Conservation (phyloP, 1,140 invertebrate species). For the Acyrthosiphon pisum region DNA sequence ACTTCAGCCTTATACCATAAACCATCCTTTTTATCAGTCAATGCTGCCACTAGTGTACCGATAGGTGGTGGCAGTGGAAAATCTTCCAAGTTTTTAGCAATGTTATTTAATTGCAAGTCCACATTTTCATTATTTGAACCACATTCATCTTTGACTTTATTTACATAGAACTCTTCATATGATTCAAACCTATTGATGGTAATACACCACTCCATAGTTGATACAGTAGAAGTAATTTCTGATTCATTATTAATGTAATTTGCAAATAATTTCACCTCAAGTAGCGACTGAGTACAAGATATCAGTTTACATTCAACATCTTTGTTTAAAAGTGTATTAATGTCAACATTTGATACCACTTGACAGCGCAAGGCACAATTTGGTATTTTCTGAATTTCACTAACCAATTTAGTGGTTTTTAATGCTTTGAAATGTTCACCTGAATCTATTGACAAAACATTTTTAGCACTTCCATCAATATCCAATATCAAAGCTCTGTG, state of each 20-base stretch:
- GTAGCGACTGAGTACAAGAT: background rate
- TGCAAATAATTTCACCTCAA: conserved; percentile 7
- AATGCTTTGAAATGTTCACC: conserved; percentile 26
- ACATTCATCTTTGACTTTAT: background rate
- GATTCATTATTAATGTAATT: background rate
- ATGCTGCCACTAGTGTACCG: background rate
- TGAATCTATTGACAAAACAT: conserved; percentile 36
- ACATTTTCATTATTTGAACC: background rate
- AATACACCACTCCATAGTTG: background rate
- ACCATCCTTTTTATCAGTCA: background rate
- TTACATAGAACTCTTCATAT: conserved; percentile 32
- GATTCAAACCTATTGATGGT: conserved; percentile 12
- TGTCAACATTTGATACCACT: background rate
- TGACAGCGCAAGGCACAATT: conserved; percentile 24
- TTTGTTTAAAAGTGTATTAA: conserved; percentile 30
- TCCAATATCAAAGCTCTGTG: conserved; percentile 7
- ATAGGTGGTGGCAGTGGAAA: background rate
- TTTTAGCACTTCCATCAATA: background rate
- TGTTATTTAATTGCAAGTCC: background rate
- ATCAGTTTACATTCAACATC: conserved; percentile 16
- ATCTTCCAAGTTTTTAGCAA: background rate
- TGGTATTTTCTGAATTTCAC: conserved; percentile 45
- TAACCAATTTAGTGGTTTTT: conserved; percentile 40
- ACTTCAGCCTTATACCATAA: conserved; percentile 11
- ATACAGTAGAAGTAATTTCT: background rate